Evolutionary conservation across 2,113 vertebrate species (phyloP).

Genomic region (Parus major): DNA sequence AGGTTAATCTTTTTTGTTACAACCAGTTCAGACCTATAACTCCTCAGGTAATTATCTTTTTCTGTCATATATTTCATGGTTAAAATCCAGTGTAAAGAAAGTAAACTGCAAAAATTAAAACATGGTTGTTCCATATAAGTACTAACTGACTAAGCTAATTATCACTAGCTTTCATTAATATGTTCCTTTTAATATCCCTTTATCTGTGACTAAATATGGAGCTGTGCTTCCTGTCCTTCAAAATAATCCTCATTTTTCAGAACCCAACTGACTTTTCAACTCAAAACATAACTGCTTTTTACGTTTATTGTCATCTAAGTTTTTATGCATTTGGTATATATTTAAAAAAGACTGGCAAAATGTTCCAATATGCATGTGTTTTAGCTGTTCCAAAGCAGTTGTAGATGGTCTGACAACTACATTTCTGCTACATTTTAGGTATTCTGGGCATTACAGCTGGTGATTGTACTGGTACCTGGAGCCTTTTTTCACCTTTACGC

Average conservation of each 20-base stretch:
- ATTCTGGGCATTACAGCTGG: constrained; percentile 86
- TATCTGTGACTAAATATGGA: not conserved
- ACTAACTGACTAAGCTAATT: not conserved
- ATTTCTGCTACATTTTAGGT: constrained; percentile 75
- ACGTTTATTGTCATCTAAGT: not conserved
- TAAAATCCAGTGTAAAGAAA: not conserved
- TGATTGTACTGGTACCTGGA: constrained; percentile 84
- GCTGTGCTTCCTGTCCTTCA: not conserved
- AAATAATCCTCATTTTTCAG: not conserved
- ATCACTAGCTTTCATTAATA: not conserved
- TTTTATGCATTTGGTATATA: not conserved
- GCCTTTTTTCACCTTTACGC: constrained; percentile 87
- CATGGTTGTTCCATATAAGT: not conserved
- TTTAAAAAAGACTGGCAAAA: not conserved
- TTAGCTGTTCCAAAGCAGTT: not conserved
- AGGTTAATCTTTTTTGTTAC: constrained; percentile 89
- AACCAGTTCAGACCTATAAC: constrained; percentile 90
- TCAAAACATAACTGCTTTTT: not conserved
- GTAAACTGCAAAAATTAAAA: not conserved
- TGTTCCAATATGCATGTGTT: not conserved
- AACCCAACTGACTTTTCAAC: not conserved
- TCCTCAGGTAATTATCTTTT: constrained; percentile 77
- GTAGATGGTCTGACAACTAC: not conserved
- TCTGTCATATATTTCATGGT: not conserved
- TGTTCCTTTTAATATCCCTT: not conserved